These are phyloP conservation scores for Aleiodes sp. DNA, from an alignment of 1,140 invertebrate species.

Conservation along the genomic window DNA sequence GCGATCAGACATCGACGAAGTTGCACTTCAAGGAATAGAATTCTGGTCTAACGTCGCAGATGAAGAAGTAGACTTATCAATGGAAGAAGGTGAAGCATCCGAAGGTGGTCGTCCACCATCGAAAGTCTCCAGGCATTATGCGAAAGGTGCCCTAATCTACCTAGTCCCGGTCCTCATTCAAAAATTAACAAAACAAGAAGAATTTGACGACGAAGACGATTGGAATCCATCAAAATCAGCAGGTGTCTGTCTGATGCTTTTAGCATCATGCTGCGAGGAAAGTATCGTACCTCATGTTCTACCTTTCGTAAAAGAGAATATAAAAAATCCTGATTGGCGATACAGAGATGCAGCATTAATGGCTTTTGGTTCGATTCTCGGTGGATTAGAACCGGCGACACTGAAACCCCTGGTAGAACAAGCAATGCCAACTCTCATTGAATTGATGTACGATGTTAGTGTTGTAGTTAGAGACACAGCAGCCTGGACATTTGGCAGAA, in stretches of 20 bases:
- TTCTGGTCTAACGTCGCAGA: constrained; percentile 99
- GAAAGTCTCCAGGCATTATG: constrained; percentile 91
- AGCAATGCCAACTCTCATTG: constrained; percentile 94
- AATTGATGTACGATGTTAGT: constrained; percentile 91
- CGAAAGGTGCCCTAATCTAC: constrained; percentile 94
- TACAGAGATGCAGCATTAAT: constrained; percentile 97
- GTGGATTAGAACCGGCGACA: constrained; percentile 88
- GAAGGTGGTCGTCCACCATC: constrained; percentile 92
- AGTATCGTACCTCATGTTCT: constrained; percentile 95
- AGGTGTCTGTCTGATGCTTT: constrained; percentile 98
- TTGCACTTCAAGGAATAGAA: constrained; percentile 98
- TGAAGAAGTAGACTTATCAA: constrained; percentile 96
- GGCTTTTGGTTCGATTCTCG: constrained; percentile 97
- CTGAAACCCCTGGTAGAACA: constrained; percentile 94
- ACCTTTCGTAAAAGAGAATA: constrained; percentile 97
- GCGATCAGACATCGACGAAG: constrained; percentile 95
- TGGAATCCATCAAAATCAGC: constrained; percentile 99
- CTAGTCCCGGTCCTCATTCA: constrained; percentile 94
- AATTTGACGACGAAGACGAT: constrained; percentile 96
- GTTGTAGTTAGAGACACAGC: constrained; percentile 96
- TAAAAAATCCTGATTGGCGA: constrained; percentile 93
- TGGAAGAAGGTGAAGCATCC: constrained; percentile 92
- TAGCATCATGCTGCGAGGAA: constrained; percentile 97
- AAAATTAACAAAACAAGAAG: constrained; percentile 94
- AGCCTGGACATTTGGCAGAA: constrained; percentile 97